Conservation (phyloP, 1,140 invertebrate genomes). For the Neodiprion pinetum region DNA sequence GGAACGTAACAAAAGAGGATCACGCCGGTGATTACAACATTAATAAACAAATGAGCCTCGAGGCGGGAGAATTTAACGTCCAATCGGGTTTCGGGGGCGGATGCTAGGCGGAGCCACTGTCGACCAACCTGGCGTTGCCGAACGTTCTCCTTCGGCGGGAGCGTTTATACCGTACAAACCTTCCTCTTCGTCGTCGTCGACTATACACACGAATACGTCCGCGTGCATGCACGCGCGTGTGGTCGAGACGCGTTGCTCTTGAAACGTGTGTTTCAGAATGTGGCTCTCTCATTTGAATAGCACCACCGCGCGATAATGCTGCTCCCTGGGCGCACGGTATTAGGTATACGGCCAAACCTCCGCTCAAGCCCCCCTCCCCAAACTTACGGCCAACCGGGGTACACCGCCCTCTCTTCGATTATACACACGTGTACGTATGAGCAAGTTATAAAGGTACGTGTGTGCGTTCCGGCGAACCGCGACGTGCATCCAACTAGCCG, state of each 20-base stretch:
- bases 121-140: conserved; percentile 49
- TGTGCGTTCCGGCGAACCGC: too few relatives aligned
- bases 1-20: conserved; percentile 58
- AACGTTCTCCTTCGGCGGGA: conserved; percentile 27
- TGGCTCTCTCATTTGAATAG: conserved; percentile 21
- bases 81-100: conserved; percentile 55
- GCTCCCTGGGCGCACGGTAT: background rate
- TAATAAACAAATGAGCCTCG: conserved; percentile 63
- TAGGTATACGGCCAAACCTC: background rate
- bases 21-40: conserved; percentile 62
- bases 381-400: background rate
- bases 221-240: background rate
- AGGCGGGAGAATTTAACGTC: conserved; percentile 52
- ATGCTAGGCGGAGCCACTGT: conserved; percentile 48
- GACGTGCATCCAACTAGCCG: too few relatives aligned
- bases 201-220: background rate
- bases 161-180: conserved; percentile 20
- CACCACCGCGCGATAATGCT: conserved; percentile 23
- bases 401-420: conserved; percentile 4
- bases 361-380: background rate
- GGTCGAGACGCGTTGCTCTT: background rate
- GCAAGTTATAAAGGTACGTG: background rate
- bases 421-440: background rate
- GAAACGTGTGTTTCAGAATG: background rate
- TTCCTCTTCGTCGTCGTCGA: conserved; percentile 23